Evolutionary conservation across 37 sponge, comb jelly and placozoan species (phyloP).

Genomic region (Haliclona indistincta): DNA sequence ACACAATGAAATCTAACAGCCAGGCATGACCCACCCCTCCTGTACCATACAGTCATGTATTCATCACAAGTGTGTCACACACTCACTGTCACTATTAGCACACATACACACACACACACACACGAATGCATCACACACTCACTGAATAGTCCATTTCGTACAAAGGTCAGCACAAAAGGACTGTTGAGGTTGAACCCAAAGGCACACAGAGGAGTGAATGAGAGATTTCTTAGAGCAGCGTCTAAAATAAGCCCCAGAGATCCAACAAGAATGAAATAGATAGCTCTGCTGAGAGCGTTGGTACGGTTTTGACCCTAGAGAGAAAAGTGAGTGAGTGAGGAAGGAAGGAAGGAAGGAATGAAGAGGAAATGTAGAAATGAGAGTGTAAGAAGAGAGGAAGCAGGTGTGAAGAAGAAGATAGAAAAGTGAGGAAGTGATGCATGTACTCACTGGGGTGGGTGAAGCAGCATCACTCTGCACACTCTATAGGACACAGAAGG

Average conservation of each 20-base stretch:
- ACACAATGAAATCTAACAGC: not conserved
- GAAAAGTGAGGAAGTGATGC: not conserved
- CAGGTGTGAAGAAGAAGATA: not conserved
- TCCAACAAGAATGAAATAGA: conserved; percentile 73
- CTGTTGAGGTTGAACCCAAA: conserved; percentile 63
- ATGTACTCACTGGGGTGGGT: conserved; percentile 66
- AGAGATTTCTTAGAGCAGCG: conserved; percentile 9
- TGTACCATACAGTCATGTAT: no score
- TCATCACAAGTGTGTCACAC: no score
- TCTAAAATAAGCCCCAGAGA: conserved; percentile 44
- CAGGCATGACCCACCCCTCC: not conserved
- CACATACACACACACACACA: no score
- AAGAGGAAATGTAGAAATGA: not conserved
- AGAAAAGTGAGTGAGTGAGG: not conserved
- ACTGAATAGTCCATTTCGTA: conserved; percentile 69
- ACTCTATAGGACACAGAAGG: conserved; percentile 46
- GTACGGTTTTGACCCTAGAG: conserved; percentile 73
- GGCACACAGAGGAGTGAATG: conserved; percentile 50
- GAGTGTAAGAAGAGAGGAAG: not conserved
- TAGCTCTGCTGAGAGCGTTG: conserved; percentile 63
- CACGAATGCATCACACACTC: conserved; percentile 47
- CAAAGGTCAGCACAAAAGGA: conserved; percentile 24
- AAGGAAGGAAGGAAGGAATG: not conserved
- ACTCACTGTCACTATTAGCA: no score
- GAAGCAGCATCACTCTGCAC: conserved; percentile 83